Percentiles rank a stretch among this genome's conserved stretches.
phyloP scores from a whole-genome alignment of 2,888 invertebrate species.

The Melinopterus prodromus region DNA sequence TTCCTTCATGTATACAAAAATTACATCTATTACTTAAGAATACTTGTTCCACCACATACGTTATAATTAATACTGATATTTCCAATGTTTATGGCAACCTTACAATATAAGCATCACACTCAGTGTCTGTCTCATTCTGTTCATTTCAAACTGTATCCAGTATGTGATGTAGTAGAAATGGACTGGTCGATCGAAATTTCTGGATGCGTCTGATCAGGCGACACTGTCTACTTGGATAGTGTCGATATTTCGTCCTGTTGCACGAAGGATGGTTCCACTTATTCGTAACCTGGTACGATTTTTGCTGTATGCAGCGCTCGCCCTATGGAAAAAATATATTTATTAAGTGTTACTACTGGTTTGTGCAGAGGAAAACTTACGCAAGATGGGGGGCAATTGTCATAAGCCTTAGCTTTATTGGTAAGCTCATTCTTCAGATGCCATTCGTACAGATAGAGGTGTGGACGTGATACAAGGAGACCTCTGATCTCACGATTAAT shows the following conservation, averaged over 20 bases:
- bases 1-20: slow-evolving; percentile 5
- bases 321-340: slow-evolving; percentile 38
- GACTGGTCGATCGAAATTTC: slow-evolving; percentile 45
- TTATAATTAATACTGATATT: slow-evolving; percentile 19
- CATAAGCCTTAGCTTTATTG: slow-evolving; percentile 57
- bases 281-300: slow-evolving; percentile 32
- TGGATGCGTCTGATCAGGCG: slow-evolving; percentile 44
- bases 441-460: slow-evolving; percentile 65
- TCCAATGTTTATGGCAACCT: neutral
- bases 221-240: slow-evolving; percentile 39
- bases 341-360: neutral
- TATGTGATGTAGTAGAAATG: slow-evolving; percentile 55
- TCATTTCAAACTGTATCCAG: slow-evolving; percentile 49
- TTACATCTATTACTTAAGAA: neutral
- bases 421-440: slow-evolving; percentile 63
- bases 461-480: slow-evolving; percentile 58
- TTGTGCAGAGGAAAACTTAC: slow-evolving; percentile 44
- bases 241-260: slow-evolving; percentile 42
- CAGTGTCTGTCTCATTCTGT: too few species aligned
- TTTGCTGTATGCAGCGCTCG: slow-evolving; percentile 39
- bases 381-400: slow-evolving; percentile 45
- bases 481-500: slow-evolving; percentile 61
- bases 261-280: slow-evolving; percentile 45
- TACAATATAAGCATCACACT: too few species aligned
- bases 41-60: slow-evolving; percentile 9